A percentile compares a stretch with the other conserved stretches of the same genome.
Evolutionary conservation across 1,140 invertebrate species (phyloP).

Genomic region (Lordiphosa stackelbergi): DNA sequence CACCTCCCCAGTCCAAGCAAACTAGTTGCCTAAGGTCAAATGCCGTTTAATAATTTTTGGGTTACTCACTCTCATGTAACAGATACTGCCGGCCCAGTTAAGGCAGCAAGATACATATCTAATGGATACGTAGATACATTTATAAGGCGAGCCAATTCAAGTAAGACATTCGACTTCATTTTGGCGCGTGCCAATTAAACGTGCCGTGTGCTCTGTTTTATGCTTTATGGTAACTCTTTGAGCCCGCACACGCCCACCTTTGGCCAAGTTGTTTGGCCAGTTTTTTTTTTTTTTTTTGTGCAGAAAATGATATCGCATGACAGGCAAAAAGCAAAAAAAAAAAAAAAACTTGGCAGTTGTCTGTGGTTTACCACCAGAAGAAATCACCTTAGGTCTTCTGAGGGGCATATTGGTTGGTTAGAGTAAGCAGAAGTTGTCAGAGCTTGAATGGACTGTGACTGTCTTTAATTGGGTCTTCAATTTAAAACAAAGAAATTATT

Average conservation of each 20-base stretch:
- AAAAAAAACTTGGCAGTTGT: slow-evolving; percentile 25
- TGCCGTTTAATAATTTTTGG: slow-evolving; percentile 74
- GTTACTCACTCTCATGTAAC: slow-evolving; percentile 36
- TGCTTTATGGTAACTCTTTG: slow-evolving; percentile 24
- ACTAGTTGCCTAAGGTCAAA: slow-evolving; percentile 67
- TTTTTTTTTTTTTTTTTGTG: slow-evolving; percentile 5
- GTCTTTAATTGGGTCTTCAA: no score
- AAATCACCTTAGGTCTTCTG: no score
- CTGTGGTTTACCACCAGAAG: slow-evolving; percentile 15
- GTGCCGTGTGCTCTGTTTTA: slow-evolving; percentile 36
- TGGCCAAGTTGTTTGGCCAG: slow-evolving; percentile 11
- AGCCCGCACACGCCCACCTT: slow-evolving; percentile 57
- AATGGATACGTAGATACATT: slow-evolving; percentile 37
- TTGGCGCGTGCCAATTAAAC: slow-evolving; percentile 71
- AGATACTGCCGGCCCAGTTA: slow-evolving; percentile 19
- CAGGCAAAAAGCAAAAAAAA: slow-evolving; percentile 12
- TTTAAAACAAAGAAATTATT: no score
- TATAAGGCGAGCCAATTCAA: slow-evolving; percentile 22
- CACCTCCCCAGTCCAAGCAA: neutral
- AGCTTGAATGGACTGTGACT: no score
- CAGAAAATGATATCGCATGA: slow-evolving; percentile 37
- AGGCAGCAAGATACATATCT: slow-evolving; percentile 52
- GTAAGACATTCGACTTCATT: slow-evolving; percentile 61
- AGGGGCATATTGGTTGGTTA: no score
- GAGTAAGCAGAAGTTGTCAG: no score